phyloP scores from a whole-genome alignment of 2,888 invertebrate genomes.

The Thera obeliscata region DNA sequence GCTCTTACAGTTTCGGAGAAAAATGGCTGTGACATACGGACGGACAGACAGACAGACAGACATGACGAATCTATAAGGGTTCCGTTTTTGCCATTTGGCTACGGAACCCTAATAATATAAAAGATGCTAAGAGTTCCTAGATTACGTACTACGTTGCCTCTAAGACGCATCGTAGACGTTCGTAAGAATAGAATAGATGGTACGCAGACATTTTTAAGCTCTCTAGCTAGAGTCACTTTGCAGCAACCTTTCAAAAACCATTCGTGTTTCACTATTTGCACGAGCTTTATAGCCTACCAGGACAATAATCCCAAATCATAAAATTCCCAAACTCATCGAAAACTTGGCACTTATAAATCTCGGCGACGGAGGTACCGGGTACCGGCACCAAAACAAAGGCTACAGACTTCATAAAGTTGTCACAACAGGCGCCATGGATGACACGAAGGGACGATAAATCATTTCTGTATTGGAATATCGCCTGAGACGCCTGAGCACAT shows the following conservation, averaged over 20 bases:
- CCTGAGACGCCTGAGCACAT: conserved; percentile 11
- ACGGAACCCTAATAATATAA: too few relatives aligned
- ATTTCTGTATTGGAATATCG: conserved; percentile 41
- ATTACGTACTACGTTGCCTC: too few relatives aligned
- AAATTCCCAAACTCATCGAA: conserved; percentile 30
- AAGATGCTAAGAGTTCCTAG: too few relatives aligned
- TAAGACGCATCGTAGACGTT: too few relatives aligned
- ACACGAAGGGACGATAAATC: conserved; percentile 70
- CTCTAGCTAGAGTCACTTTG: too few relatives aligned
- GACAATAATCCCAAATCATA: conserved; percentile 21
- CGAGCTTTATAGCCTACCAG: conserved; percentile 8
- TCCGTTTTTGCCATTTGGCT: too few relatives aligned
- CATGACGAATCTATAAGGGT: too few relatives aligned
- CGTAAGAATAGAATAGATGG: too few relatives aligned
- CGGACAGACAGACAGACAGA: too few relatives aligned
- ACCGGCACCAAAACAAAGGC: conserved; percentile 57
- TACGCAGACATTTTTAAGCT: too few relatives aligned
- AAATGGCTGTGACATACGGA: too few relatives aligned
- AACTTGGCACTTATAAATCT: conserved; percentile 35
- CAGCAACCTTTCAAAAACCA: background rate
- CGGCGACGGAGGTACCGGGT: conserved; percentile 26
- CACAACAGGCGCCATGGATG: conserved; percentile 61
- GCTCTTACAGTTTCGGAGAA: too few relatives aligned
- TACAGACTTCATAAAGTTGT: conserved; percentile 65
- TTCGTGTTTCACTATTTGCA: conserved; percentile 7